These are phyloP conservation scores for Nemotelus nigrinus DNA, from an alignment of 2,888 invertebrate species.

Conservation along the genomic window DNA sequence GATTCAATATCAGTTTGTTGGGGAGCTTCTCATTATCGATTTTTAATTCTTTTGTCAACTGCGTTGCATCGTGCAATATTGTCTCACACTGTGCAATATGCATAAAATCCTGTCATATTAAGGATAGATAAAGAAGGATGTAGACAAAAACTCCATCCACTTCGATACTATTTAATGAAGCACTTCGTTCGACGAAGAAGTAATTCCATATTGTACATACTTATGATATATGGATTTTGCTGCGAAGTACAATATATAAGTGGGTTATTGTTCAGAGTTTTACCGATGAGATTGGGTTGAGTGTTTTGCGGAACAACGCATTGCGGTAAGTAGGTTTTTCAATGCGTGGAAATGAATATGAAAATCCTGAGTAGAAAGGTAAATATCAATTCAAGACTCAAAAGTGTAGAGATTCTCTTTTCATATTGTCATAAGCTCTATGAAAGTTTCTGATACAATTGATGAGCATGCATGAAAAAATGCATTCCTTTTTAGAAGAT, in stretches of 20 bases:
- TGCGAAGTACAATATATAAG: neutral
- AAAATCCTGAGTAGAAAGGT: too few species aligned
- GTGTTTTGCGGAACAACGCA: neutral
- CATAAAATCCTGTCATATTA: constrained; percentile 6
- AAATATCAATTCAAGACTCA: too few species aligned
- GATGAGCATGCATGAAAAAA: too few species aligned
- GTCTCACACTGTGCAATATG: constrained; percentile 25
- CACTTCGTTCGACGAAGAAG: constrained; percentile 33
- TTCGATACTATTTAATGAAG: constrained; percentile 41
- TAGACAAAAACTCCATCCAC: constrained; percentile 27
- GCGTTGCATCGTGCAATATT: neutral
- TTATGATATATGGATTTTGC: neutral
- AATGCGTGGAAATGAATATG: too few species aligned
- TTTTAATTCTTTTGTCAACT: constrained; percentile 36
- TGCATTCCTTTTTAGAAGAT: too few species aligned
- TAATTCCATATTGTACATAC: constrained; percentile 32
- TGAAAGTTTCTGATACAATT: too few species aligned
- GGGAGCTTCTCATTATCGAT: constrained; percentile 24
- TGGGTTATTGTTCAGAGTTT: constrained; percentile 31
- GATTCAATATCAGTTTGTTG: constrained; percentile 31
- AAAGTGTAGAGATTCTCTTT: too few species aligned
- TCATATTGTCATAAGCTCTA: too few species aligned
- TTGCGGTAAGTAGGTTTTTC: too few species aligned
- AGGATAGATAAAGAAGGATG: neutral
- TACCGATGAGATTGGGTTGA: constrained; percentile 29